phyloP scores from a whole-genome alignment of 2,797 vertebrate genomes.

The Sciurus carolinensis region DNA sequence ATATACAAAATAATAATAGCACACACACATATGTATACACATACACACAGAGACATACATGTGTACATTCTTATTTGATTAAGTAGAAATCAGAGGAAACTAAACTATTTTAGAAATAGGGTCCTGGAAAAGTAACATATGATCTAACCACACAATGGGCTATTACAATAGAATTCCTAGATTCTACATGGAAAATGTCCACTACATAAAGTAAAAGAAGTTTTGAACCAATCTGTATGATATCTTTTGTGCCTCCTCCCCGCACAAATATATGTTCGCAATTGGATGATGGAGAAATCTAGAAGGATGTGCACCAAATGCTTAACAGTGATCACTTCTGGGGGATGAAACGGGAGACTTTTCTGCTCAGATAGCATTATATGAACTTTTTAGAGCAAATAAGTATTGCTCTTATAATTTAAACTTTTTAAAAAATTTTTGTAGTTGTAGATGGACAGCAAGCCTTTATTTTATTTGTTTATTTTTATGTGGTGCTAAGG shows the following conservation, averaged over 20 bases:
- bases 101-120: neutral
- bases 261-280: neutral
- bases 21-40: no score
- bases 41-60: no score
- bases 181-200: neutral
- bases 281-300: neutral
- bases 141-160: neutral
- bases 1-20: no score
- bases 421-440: neutral
- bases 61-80: neutral
- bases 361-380: neutral
- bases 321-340: neutral
- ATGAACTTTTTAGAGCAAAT: neutral
- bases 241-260: neutral
- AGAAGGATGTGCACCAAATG: neutral
- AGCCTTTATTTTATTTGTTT: no score
- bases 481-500: no score
- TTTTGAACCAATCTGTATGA: neutral
- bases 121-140: neutral
- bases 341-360: neutral
- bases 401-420: slow-evolving; percentile 43
- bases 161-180: rapidly evolving
- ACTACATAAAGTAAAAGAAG: neutral
- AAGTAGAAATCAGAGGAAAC: neutral
- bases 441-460: no score